Conservation (phyloP, 2,113 vertebrate species). For the Silurus glanis region DNA sequence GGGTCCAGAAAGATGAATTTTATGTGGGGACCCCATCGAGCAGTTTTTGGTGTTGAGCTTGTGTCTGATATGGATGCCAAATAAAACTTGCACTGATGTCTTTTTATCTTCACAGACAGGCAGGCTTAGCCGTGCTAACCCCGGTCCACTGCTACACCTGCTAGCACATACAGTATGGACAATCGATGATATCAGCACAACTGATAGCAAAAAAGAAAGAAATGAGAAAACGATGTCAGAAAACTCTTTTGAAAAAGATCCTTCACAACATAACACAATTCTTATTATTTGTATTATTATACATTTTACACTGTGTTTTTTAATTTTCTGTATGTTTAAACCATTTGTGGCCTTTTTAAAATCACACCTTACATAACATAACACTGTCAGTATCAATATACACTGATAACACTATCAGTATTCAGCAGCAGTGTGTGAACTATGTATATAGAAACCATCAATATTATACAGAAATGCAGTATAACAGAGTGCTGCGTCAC, state of each 20-base stretch:
- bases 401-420: neutral
- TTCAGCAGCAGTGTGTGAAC: neutral
- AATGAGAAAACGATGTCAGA: neutral
- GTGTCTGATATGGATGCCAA: neutral
- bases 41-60: neutral
- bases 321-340: neutral
- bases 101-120: neutral
- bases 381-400: neutral
- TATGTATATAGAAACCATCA: neutral
- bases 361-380: too few relatives aligned
- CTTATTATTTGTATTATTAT: too few relatives aligned
- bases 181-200: neutral
- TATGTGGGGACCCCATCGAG: too few relatives aligned
- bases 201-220: neutral
- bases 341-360: neutral
- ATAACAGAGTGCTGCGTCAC: too few relatives aligned
- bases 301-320: neutral
- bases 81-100: neutral
- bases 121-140: neutral
- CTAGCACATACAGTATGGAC: neutral
- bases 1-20: neutral
- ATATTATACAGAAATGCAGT: too few relatives aligned
- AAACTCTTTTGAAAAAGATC: too few relatives aligned
- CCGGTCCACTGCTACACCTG: neutral
- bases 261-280: too few relatives aligned